Evolutionary conservation across 2,113 vertebrate genomes (phyloP).

Genomic region (Cinclus cinclus): DNA sequence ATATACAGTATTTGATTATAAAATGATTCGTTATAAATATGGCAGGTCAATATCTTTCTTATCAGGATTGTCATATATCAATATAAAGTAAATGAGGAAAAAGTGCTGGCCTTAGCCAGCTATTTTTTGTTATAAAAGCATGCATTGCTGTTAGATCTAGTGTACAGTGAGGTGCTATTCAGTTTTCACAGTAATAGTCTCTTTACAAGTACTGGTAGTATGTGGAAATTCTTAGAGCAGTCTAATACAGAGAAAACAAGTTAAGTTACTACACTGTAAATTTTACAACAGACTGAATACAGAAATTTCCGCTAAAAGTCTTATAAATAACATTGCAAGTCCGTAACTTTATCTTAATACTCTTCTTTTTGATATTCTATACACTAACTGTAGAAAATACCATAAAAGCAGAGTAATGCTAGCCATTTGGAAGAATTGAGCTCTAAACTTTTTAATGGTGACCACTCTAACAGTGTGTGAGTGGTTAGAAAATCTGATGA

Average conservation of each 20-base stretch:
- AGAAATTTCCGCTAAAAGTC: neutral
- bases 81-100: slow-evolving; percentile 52
- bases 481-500: neutral
- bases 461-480: neutral
- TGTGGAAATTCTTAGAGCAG: neutral
- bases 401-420: neutral
- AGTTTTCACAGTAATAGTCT: neutral
- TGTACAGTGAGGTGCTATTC: neutral
- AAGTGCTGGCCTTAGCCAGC: slow-evolving; percentile 38
- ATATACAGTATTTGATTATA: slow-evolving; percentile 54
- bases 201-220: neutral
- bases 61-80: slow-evolving; percentile 42
- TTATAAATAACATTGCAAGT: neutral
- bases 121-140: slow-evolving; percentile 32
- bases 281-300: neutral
- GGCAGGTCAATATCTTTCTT: slow-evolving; percentile 45
- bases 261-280: neutral
- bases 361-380: neutral
- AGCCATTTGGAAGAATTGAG: neutral
- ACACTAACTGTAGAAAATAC: neutral
- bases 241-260: neutral
- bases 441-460: neutral
- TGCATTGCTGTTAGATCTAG: neutral
- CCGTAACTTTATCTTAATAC: neutral
- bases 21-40: slow-evolving; percentile 55